Percentiles rank a stretch among this genome's conserved stretches.
phyloP scores from a whole-genome alignment of 2,797 vertebrate genomes.

The Erithacus rubecula region DNA sequence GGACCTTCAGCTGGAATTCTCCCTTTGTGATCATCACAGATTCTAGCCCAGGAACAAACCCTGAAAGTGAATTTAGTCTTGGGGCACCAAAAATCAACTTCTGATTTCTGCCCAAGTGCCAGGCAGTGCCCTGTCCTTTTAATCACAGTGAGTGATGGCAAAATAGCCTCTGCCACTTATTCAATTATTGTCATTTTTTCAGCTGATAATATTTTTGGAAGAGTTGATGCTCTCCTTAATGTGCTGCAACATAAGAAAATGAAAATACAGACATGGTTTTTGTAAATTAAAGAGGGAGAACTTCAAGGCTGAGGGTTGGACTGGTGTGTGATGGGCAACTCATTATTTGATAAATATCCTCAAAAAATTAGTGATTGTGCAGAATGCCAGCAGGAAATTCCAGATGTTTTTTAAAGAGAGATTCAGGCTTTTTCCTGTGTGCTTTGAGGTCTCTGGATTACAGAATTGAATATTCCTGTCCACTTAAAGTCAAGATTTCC shows the following conservation, averaged over 20 bases:
- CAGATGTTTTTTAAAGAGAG: background rate
- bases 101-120: background rate
- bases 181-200: background rate
- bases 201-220: background rate
- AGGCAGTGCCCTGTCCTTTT: background rate
- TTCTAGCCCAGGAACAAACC: background rate
- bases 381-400: rapidly evolving
- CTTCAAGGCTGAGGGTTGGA: rapidly evolving
- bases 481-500: background rate
- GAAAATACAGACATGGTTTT: background rate
- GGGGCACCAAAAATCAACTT: background rate
- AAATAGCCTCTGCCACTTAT: background rate
- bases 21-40: background rate
- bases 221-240: rapidly evolving
- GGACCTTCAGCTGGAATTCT: background rate
- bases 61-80: background rate
- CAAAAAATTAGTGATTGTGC: background rate
- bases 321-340: background rate
- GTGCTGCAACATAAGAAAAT: background rate
- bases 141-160: background rate
- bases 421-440: rapidly evolving
- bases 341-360: background rate
- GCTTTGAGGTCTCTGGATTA: background rate
- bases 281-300: background rate
- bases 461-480: background rate